phyloP scores from a whole-genome alignment of 2,113 vertebrate species.

The Pachycephala philippinensis region DNA sequence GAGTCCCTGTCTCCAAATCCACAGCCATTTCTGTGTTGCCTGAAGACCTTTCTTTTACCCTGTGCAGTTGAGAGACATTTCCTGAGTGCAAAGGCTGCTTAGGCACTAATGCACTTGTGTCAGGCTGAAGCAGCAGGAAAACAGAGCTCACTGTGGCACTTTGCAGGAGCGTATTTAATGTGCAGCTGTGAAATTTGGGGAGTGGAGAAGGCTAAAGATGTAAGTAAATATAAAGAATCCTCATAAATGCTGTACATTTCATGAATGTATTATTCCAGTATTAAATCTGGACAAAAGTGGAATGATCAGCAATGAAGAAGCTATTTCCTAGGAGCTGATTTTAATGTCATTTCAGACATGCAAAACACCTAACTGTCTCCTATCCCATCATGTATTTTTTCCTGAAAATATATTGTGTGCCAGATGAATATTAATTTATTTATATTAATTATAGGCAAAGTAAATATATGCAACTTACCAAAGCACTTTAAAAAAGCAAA shows the following conservation, averaged over 20 bases:
- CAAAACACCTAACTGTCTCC: background rate
- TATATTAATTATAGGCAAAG: background rate
- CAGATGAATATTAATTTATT: background rate
- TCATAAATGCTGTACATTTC: background rate
- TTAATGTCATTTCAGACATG: background rate
- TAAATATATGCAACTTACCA: background rate
- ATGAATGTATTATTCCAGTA: background rate
- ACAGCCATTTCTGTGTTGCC: conserved; percentile 49
- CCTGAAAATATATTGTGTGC: background rate
- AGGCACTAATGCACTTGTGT: conserved; percentile 52
- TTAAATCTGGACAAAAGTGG: background rate
- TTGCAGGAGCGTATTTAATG: background rate
- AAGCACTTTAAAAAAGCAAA: background rate
- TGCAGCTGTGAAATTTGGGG: background rate
- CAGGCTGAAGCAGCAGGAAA: background rate
- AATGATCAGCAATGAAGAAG: background rate
- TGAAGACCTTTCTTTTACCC: conserved; percentile 11
- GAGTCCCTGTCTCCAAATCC: background rate
- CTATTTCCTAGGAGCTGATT: background rate
- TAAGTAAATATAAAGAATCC: background rate
- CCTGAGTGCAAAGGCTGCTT: conserved; percentile 42
- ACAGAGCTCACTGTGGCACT: background rate
- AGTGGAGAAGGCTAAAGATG: background rate
- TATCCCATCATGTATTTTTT: background rate
- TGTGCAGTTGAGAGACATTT: conserved; percentile 62